Percentiles rank a stretch among this genome's conserved stretches.
Evolutionary conservation across 23 tunicate genomes (phyloP).

Genomic region (Botrylloides violaceus): DNA sequence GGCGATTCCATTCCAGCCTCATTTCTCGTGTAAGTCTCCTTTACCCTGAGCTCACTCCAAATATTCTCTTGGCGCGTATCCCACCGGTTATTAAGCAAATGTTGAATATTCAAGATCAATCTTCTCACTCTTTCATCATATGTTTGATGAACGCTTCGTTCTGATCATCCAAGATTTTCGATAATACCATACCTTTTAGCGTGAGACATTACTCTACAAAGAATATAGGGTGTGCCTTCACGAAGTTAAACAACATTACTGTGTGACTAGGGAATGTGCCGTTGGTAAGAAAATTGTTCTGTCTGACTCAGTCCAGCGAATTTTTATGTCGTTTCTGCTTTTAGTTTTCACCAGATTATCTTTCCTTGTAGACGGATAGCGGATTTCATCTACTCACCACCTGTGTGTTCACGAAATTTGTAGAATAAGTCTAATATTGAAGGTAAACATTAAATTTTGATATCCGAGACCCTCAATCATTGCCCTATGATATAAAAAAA

Average conservation of each 20-base stretch:
- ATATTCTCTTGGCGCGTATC: background rate
- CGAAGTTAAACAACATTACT: background rate
- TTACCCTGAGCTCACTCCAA: background rate
- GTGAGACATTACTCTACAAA: background rate
- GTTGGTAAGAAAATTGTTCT: background rate
- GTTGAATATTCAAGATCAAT: background rate
- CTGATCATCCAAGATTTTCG: background rate
- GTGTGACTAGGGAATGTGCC: background rate
- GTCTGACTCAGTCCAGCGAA: background rate
- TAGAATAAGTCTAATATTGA: no score
- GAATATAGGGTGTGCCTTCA: background rate
- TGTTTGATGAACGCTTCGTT: background rate
- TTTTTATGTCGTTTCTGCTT: no score
- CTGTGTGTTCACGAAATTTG: no score
- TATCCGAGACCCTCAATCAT: no score
- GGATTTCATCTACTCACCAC: no score
- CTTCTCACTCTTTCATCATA: background rate
- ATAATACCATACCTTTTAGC: background rate
- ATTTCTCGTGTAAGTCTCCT: no score
- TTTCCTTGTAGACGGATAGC: no score
- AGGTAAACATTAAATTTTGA: no score
- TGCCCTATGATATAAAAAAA: no score
- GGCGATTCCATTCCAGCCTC: no score
- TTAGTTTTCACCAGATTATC: no score
- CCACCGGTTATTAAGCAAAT: constrained; percentile 3